Percentiles rank a stretch among this genome's conserved stretches.
Conservation (phyloP, 2,113 vertebrate genomes). For the Microcebus jonahi region DNA sequence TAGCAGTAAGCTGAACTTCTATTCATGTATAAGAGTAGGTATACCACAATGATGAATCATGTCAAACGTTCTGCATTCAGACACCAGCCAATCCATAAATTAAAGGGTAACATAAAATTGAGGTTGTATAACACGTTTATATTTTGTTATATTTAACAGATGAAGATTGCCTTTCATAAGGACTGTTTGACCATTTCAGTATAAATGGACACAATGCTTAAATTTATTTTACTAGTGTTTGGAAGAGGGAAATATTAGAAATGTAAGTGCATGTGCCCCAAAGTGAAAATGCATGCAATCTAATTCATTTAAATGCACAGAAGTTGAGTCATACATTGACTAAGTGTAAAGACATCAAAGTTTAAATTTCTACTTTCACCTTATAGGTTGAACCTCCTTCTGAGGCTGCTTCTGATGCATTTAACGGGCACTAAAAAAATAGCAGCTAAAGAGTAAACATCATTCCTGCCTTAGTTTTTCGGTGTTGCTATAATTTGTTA, state of each 20-base stretch:
- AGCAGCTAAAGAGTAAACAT: neutral
- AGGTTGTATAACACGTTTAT: neutral
- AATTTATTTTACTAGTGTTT: neutral
- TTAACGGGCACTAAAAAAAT: neutral
- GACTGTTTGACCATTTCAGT: neutral
- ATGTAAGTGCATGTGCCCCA: neutral
- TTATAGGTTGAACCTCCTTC: neutral
- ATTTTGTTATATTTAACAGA: neutral
- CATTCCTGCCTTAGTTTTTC: neutral
- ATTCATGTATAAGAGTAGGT: neutral
- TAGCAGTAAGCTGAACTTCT: neutral
- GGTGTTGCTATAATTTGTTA: neutral
- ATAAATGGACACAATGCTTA: neutral
- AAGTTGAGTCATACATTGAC: neutral
- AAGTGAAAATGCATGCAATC: neutral
- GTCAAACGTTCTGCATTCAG: neutral
- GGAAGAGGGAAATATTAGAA: neutral
- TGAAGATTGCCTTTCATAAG: neutral
- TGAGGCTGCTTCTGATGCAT: neutral
- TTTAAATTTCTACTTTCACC: neutral
- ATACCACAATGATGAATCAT: neutral
- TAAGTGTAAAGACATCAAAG: neutral
- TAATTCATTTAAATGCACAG: neutral
- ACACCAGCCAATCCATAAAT: neutral
- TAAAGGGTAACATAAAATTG: too few relatives aligned